Evolutionary conservation across 2,888 invertebrate genomes (phyloP).

Genomic region (Agrotis clavis): DNA sequence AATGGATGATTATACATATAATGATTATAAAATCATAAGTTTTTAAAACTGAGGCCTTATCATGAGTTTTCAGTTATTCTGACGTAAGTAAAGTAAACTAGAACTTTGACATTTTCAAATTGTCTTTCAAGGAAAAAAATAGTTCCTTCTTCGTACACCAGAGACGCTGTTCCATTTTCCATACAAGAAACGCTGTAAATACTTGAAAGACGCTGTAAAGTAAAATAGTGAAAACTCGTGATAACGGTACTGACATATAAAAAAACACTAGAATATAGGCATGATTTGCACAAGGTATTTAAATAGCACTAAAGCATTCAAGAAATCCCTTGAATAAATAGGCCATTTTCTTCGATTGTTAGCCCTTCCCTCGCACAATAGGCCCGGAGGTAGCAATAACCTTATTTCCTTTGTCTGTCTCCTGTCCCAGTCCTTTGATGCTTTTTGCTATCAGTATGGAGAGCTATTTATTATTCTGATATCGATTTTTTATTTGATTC

Average conservation of each 20-base stretch:
- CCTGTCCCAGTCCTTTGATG: conserved; percentile 23
- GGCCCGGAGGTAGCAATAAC: conserved; percentile 69
- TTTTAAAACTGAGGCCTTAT: not conserved
- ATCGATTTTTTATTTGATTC: conserved; percentile 37
- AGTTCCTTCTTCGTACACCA: no score
- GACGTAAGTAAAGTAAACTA: no score
- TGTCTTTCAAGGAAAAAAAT: no score
- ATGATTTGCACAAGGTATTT: not conserved
- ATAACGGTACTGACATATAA: no score
- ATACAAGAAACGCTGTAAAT: no score
- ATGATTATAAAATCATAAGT: no score
- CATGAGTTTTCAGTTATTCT: no score
- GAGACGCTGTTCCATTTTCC: no score
- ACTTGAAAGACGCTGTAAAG: no score
- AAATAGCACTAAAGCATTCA: conserved; percentile 7
- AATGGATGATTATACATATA: no score
- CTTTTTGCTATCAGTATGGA: conserved; percentile 30
- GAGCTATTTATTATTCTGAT: conserved; percentile 45
- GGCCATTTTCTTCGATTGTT: conserved; percentile 29
- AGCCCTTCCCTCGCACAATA: conserved; percentile 64
- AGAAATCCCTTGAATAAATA: conserved; percentile 28
- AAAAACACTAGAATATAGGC: not conserved
- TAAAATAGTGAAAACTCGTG: no score
- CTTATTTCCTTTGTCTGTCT: conserved; percentile 73
- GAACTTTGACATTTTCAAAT: no score